These are phyloP conservation scores for Pelodiscus sinensis DNA, from an alignment of 2,113 vertebrate species.

Conservation along the genomic window DNA sequence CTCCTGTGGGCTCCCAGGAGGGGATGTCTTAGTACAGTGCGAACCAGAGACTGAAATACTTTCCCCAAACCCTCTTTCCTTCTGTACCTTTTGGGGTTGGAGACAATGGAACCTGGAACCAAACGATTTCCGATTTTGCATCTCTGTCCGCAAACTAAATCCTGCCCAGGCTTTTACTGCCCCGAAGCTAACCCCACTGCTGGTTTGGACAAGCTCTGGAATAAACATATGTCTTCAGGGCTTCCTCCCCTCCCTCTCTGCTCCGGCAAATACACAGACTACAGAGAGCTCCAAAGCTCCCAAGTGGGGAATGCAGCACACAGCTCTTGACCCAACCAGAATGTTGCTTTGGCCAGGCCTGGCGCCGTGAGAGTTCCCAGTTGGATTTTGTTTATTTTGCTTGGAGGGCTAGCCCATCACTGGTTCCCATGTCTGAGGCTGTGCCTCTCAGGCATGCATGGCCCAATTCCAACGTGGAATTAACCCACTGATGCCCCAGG, in stretches of 20 bases:
- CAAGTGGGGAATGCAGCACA: neutral
- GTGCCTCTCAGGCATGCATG: neutral
- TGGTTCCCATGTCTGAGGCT: neutral
- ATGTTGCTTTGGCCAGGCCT: neutral
- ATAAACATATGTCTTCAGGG: neutral
- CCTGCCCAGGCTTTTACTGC: neutral
- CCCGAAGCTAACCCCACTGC: neutral
- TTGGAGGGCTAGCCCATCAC: neutral
- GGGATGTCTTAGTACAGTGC: neutral
- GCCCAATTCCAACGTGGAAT: slow-evolving; percentile 32
- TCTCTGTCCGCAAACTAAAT: neutral
- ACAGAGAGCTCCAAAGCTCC: neutral
- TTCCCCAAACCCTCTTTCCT: neutral
- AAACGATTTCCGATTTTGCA: neutral
- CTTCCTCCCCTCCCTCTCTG: neutral
- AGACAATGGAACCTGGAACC: neutral
- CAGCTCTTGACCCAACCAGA: neutral
- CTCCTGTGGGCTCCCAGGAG: neutral
- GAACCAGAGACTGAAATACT: neutral
- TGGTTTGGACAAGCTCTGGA: neutral
- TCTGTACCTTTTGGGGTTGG: neutral
- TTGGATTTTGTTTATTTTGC: slow-evolving; percentile 67
- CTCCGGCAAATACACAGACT: neutral
- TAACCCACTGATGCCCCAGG: slow-evolving; percentile 50
- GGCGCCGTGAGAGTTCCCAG: slow-evolving; percentile 46